phyloP scores from a whole-genome alignment of 1,140 invertebrate species.

The Trialeurodes vaporariorum region DNA sequence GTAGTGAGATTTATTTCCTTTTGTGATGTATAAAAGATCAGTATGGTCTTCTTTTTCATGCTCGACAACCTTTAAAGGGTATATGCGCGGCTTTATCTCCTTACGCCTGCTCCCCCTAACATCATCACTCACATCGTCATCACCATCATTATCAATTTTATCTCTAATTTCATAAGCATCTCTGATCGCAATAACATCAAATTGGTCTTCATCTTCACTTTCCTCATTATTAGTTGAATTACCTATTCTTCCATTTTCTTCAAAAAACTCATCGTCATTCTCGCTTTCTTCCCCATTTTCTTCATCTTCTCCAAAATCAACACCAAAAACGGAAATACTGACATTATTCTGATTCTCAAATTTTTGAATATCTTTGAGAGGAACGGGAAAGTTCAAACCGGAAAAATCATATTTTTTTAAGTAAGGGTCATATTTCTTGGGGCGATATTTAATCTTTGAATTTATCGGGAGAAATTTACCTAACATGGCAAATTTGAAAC shows the following conservation, averaged over 20 bases:
- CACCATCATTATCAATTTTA: background rate
- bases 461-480: background rate
- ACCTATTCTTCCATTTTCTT: no score
- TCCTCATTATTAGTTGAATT: no score
- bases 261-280: no score
- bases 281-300: background rate
- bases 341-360: background rate
- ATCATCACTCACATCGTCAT: background rate
- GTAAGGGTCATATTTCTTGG: background rate
- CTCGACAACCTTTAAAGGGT: background rate
- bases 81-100: background rate
- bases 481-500: background rate
- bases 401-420: background rate
- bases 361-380: background rate
- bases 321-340: background rate
- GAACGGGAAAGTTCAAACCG: background rate
- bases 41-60: background rate
- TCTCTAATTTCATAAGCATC: no score
- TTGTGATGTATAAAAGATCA: background rate
- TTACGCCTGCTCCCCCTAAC: background rate
- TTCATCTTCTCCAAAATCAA: background rate
- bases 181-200: background rate
- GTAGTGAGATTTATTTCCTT: background rate
- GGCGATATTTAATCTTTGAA: background rate
- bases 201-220: background rate